A percentile compares a stretch with the other conserved stretches of the same genome.
phyloP scores from a whole-genome alignment of 1,140 invertebrate species.

The Dinothrombium tinctorium region DNA sequence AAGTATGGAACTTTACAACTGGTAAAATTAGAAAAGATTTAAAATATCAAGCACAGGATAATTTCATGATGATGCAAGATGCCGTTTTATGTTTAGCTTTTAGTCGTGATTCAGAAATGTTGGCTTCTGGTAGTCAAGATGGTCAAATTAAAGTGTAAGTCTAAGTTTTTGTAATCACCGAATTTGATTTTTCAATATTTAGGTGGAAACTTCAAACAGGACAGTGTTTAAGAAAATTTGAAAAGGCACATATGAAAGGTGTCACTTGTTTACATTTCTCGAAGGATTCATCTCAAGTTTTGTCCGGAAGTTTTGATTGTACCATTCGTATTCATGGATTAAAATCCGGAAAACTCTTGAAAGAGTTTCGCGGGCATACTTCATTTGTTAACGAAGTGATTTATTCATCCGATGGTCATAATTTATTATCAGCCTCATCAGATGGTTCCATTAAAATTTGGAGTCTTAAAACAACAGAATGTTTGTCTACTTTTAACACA shows the following conservation, averaged over 20 bases:
- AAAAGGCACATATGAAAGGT: slow-evolving; percentile 84
- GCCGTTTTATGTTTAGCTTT: slow-evolving; percentile 82
- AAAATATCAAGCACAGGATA: slow-evolving; percentile 86
- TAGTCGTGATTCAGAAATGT: slow-evolving; percentile 90
- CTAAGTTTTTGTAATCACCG: no score
- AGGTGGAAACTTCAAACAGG: slow-evolving; percentile 92
- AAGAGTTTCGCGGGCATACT: slow-evolving; percentile 86
- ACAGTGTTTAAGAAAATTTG: slow-evolving; percentile 78
- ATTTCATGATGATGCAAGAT: slow-evolving; percentile 76
- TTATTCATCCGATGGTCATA: slow-evolving; percentile 77
- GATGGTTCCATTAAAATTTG: slow-evolving; percentile 87
- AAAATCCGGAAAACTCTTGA: slow-evolving; percentile 91
- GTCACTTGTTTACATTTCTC: slow-evolving; percentile 94
- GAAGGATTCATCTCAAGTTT: slow-evolving; percentile 83
- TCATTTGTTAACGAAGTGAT: slow-evolving; percentile 95
- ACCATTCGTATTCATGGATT: slow-evolving; percentile 86
- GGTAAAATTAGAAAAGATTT: slow-evolving; percentile 98
- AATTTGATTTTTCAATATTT: no score
- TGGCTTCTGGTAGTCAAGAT: slow-evolving; percentile 75
- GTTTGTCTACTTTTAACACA: slow-evolving; percentile 78
- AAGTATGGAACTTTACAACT: slow-evolving; percentile 98
- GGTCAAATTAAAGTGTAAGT: slow-evolving; percentile 54
- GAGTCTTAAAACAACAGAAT: slow-evolving; percentile 90
- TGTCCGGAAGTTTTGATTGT: slow-evolving; percentile 87
- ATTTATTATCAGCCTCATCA: slow-evolving; percentile 70